Conservation (phyloP, 1,140 invertebrate species). For the Frieseomelitta varia region DNA sequence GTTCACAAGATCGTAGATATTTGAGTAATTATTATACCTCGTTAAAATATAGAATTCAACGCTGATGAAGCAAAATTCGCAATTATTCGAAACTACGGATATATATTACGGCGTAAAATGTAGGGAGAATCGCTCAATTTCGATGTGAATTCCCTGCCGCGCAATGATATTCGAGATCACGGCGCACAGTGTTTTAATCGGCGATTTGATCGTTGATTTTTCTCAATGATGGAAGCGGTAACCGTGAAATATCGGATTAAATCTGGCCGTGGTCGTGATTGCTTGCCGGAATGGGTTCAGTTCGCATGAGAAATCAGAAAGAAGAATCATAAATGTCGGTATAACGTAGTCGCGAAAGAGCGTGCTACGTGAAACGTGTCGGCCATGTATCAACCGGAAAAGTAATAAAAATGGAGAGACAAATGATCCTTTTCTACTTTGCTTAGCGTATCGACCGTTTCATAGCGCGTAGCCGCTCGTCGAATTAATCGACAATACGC, state of each 20-base stretch:
- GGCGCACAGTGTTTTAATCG: background rate
- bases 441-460: slow-evolving; percentile 11
- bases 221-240: too few relatives aligned
- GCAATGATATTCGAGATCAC: background rate
- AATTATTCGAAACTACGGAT: background rate
- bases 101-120: background rate
- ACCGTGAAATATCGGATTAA: slow-evolving; percentile 1
- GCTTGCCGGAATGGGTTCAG: background rate
- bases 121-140: background rate
- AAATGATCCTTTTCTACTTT: slow-evolving; percentile 1
- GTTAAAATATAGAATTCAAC: too few relatives aligned
- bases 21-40: too few relatives aligned
- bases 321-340: background rate
- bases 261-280: background rate
- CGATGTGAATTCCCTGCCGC: background rate
- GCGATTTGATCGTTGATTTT: background rate
- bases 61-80: background rate
- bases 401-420: slow-evolving; percentile 5
- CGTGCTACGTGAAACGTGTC: background rate
- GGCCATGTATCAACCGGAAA: background rate
- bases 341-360: background rate
- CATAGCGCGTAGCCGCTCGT: background rate
- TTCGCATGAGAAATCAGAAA: slow-evolving; percentile 9
- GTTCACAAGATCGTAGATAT: too few relatives aligned
- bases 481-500: slow-evolving; percentile 29